A percentile compares a stretch with the other conserved stretches of the same genome.
phyloP scores from a whole-genome alignment of 2,797 vertebrate species.

The Threskiornis aethiopicus region DNA sequence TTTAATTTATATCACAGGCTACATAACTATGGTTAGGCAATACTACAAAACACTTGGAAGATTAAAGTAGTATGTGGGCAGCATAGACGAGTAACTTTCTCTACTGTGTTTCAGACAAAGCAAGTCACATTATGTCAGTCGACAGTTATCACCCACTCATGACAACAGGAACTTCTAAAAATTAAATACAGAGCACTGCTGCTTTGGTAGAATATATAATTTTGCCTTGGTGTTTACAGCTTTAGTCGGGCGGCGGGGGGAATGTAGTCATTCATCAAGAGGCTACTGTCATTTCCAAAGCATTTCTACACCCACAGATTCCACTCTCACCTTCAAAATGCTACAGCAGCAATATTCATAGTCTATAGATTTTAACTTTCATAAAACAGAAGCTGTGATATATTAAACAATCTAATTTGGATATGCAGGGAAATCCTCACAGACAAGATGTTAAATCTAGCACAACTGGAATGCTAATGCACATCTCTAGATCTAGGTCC shows the following conservation, averaged over 20 bases:
- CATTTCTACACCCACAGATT: neutral
- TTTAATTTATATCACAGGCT: neutral
- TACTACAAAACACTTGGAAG: neutral
- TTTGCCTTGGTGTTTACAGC: neutral
- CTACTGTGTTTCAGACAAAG: slow-evolving; percentile 2
- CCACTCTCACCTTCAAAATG: neutral
- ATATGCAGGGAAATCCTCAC: neutral
- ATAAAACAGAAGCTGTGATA: neutral
- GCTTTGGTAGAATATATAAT: neutral
- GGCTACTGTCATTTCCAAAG: neutral
- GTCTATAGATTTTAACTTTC: neutral
- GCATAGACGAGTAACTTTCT: neutral
- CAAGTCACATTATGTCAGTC: neutral
- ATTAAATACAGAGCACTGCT: neutral
- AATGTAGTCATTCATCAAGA: neutral
- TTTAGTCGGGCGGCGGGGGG: neutral
- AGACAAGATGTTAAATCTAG: neutral
- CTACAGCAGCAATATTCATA: neutral
- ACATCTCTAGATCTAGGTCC: neutral
- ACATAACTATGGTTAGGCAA: neutral
- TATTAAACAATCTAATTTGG: neutral
- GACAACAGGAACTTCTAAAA: neutral
- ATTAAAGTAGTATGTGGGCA: neutral
- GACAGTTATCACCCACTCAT: neutral
- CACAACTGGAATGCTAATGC: neutral